Conservation (phyloP, 2,113 vertebrate genomes). For the Ginglymostoma cirratum region DNA sequence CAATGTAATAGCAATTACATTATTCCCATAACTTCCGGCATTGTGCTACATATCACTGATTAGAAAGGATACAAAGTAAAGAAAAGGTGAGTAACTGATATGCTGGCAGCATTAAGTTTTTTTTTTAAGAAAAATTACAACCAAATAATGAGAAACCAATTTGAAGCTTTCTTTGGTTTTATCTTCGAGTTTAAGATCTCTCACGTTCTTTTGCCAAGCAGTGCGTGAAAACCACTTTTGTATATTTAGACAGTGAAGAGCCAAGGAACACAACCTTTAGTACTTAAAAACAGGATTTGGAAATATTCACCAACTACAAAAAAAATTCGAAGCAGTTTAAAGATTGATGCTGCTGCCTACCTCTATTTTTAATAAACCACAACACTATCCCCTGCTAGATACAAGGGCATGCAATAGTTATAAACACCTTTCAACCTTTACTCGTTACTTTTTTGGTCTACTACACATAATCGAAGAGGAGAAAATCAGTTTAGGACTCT, state of each 20-base stretch:
- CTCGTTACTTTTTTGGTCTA: not conserved
- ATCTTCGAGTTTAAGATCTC: not conserved
- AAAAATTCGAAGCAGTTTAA: not conserved
- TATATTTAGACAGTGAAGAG: not conserved
- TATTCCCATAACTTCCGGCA: not conserved
- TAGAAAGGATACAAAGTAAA: not conserved
- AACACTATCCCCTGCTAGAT: not conserved
- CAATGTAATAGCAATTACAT: not conserved
- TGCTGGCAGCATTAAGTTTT: not conserved
- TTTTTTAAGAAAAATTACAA: not conserved
- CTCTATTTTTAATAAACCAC: not conserved
- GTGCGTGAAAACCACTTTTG: not conserved
- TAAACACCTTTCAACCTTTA: not conserved
- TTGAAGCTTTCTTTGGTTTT: not conserved
- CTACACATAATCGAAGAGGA: not conserved
- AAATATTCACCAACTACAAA: not conserved
- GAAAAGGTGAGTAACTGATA: not conserved
- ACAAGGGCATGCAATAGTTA: not conserved
- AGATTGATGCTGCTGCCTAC: not conserved
- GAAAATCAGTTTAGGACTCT: not conserved
- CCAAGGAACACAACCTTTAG: not conserved
- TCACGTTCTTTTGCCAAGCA: not conserved
- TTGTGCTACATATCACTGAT: not conserved
- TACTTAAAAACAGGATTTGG: not conserved
- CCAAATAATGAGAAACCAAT: not conserved